Conservation (phyloP, 2,797 vertebrate genomes). For the Gymnothorax reevesii region DNA sequence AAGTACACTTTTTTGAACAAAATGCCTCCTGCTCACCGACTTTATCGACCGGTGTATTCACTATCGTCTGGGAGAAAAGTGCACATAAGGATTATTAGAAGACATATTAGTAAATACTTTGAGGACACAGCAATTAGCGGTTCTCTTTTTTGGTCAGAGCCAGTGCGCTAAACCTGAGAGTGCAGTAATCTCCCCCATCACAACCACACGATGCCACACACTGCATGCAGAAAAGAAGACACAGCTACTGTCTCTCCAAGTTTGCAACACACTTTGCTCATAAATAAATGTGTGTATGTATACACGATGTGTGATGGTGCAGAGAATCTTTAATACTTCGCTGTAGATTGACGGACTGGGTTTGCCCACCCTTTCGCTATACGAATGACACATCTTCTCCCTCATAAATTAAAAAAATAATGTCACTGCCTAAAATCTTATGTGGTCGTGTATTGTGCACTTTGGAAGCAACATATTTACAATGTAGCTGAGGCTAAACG, state of each 20-base stretch:
- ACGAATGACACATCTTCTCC: conserved; percentile 65
- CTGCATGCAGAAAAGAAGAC: not conserved
- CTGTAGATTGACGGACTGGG: not conserved
- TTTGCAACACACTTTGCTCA: conserved; percentile 9
- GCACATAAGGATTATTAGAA: no score
- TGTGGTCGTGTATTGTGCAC: conserved; percentile 59
- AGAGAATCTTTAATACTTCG: not conserved
- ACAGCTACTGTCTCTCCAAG: not conserved
- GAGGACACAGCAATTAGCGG: no score
- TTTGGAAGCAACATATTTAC: conserved; percentile 75
- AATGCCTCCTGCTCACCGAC: no score
- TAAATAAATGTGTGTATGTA: conserved; percentile 29
- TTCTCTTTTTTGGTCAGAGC: no score
- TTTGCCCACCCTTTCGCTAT: conserved; percentile 43
- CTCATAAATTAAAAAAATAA: conserved; percentile 72
- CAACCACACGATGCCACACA: not conserved
- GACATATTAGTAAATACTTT: no score
- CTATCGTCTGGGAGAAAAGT: no score
- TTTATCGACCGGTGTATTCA: no score
- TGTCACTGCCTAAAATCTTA: conserved; percentile 75
- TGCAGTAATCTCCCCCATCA: not conserved
- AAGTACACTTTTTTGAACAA: no score
- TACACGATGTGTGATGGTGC: not conserved
- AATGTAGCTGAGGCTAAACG: conserved; percentile 60
- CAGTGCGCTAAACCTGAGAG: not conserved